Base-by-base conservation (phyloP, 2,113 vertebrate genomes). In the Lethenteron camtschaticum region DNA sequence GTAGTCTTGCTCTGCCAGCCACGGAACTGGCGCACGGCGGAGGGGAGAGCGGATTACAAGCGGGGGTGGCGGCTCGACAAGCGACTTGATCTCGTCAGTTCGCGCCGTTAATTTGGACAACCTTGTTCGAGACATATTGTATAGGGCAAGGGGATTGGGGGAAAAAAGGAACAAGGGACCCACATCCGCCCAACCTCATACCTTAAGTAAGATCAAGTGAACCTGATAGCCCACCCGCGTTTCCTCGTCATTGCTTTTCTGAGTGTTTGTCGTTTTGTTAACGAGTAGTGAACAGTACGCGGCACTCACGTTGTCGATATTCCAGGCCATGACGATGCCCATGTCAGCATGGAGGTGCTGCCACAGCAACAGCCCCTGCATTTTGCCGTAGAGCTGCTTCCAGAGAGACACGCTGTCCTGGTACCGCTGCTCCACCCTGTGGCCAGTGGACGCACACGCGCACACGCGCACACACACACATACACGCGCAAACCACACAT, bases 311-410 rank as follows among this genome's bases (percentile, higher is more conserved):
- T 81, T 85, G 68, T 79, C 72, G 56, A 87, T 82, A 6, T 86
- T 86, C 91, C 91, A 96, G 71, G 87, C 79, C 68, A 79, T 85
- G 71, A 96, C 85, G 72, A 83, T 86, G 73, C 87, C 83, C 71
- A 82, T 79, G 73, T 92, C 85, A 0, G 81, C 85, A 75, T 76
- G 83, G 71, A 96, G 81, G 77, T 79, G 83, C 80, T 95, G 88
- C 88, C 89, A 96, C 1, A 86, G 82, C 10, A 88, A 75, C 2
- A 92, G 78, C 73, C 84, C 85, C 80, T 80, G 82, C 84, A 95
- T 75, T 78, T 95, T 80, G 24, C 81, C 74, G 3, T 91, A 83
- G 58, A 91, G 77, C 24, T 73, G 81, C 71, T 90, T 86, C 91
- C 90, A 94, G 74, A 85, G 75, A 1, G 69, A 12, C 1, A 82